Evolutionary conservation across 2,888 invertebrate species (phyloP).

Genomic region (Morpho helenor): DNA sequence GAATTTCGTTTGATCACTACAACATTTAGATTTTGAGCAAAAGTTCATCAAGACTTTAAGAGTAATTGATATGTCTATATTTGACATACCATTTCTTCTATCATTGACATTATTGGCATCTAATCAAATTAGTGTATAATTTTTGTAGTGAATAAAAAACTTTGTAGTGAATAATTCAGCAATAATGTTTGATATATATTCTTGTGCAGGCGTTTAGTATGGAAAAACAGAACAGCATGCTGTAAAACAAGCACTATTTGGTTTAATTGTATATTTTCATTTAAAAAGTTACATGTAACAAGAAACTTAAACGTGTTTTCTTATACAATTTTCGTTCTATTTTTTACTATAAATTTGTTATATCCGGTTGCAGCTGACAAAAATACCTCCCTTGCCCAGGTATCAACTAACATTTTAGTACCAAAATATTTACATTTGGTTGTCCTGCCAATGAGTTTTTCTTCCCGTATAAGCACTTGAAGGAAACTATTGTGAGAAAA

Average conservation of each 20-base stretch:
- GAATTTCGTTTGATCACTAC: too few relatives aligned
- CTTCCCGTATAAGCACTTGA: too few relatives aligned
- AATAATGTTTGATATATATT: background rate
- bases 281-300: background rate
- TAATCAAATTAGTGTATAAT: too few relatives aligned
- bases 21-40: too few relatives aligned
- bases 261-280: background rate
- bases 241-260: background rate
- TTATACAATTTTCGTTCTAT: conserved; percentile 1
- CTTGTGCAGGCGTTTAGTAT: too few relatives aligned
- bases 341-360: conserved; percentile 5
- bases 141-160: background rate
- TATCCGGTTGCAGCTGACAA: conserved; percentile 1
- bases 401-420: background rate
- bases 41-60: too few relatives aligned
- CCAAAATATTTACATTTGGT: too few relatives aligned
- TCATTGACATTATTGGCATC: too few relatives aligned
- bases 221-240: background rate
- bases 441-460: too few relatives aligned
- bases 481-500: too few relatives aligned
- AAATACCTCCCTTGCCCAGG: background rate
- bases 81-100: too few relatives aligned
- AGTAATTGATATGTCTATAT: too few relatives aligned
- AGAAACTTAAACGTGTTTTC: background rate
- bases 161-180: background rate